Conservation (phyloP, 2,888 invertebrate species). For the Merodon equestris region DNA sequence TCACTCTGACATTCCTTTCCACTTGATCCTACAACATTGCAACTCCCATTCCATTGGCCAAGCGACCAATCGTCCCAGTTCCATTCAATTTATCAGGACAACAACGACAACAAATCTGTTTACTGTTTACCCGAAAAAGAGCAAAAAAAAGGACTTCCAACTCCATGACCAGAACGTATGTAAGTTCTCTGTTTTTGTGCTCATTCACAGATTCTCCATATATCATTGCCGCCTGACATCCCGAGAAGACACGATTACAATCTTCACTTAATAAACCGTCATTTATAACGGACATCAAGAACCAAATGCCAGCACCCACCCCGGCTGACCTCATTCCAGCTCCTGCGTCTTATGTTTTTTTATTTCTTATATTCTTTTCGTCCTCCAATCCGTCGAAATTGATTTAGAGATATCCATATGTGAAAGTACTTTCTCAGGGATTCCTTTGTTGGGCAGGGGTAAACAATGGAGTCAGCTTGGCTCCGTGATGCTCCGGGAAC, state of each 20-base stretch:
- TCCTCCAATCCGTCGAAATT: constrained; percentile 60
- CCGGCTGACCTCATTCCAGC: constrained; percentile 48
- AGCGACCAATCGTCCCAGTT: constrained; percentile 13
- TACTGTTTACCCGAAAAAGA: neutral
- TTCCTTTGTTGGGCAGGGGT: constrained; percentile 60
- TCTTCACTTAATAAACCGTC: constrained; percentile 67
- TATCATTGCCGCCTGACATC: constrained; percentile 45
- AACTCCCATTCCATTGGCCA: neutral
- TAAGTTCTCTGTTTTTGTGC: no score
- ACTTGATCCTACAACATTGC: neutral
- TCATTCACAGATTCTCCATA: constrained; percentile 22
- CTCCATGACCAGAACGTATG: neutral
- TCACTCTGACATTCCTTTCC: neutral
- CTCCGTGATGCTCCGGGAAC: constrained; percentile 5
- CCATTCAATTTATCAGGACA: constrained; percentile 24
- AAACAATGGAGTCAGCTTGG: constrained; percentile 38
- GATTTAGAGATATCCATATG: constrained; percentile 54
- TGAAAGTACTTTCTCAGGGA: constrained; percentile 49
- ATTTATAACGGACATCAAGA: constrained; percentile 53
- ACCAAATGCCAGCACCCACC: constrained; percentile 54
- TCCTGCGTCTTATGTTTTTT: no score
- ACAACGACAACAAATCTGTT: constrained; percentile 17
- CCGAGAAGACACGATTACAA: constrained; percentile 50
- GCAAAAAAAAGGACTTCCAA: constrained; percentile 1
- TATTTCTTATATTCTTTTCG: no score